Conservation (phyloP, 2,888 invertebrate species). For the Endomychus coccineus region DNA sequence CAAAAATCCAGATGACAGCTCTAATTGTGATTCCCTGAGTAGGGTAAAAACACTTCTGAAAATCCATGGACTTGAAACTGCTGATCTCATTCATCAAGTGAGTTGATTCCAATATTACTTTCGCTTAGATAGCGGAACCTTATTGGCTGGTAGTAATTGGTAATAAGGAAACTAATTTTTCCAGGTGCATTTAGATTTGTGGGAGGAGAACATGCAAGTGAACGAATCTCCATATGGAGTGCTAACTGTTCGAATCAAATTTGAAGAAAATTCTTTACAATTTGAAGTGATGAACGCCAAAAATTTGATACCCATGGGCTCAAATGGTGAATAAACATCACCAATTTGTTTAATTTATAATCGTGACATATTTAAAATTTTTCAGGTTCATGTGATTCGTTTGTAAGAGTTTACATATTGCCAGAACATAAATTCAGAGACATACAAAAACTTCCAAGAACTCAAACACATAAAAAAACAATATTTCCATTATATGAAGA, state of each 20-base stretch:
- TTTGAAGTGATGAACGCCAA: constrained; percentile 86
- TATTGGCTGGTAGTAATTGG: no score
- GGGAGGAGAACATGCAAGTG: constrained; percentile 59
- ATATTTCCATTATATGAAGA: constrained; percentile 93
- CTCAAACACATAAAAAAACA: constrained; percentile 87
- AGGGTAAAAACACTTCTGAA: constrained; percentile 64
- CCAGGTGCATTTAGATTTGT: constrained; percentile 44
- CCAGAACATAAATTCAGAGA: constrained; percentile 78
- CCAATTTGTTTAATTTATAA: no score
- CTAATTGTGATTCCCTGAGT: constrained; percentile 55
- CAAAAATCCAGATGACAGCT: constrained; percentile 54
- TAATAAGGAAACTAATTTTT: no score
- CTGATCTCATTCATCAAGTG: constrained; percentile 73
- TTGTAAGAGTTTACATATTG: constrained; percentile 77
- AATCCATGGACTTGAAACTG: constrained; percentile 82
- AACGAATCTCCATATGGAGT: constrained; percentile 62
- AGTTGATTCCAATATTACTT: no score
- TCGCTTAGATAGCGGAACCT: no score
- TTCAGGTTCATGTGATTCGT: constrained; percentile 84
- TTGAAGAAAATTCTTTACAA: constrained; percentile 61
- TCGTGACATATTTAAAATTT: no score
- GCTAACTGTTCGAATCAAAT: constrained; percentile 69
- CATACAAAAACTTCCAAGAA: constrained; percentile 69
- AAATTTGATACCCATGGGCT: constrained; percentile 79
- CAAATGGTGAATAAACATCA: constrained; percentile 59